A percentile compares a stretch with the other conserved stretches of the same genome.
Evolutionary conservation across 2,113 vertebrate genomes (phyloP).

Genomic region (Austrofundulus limnaeus): DNA sequence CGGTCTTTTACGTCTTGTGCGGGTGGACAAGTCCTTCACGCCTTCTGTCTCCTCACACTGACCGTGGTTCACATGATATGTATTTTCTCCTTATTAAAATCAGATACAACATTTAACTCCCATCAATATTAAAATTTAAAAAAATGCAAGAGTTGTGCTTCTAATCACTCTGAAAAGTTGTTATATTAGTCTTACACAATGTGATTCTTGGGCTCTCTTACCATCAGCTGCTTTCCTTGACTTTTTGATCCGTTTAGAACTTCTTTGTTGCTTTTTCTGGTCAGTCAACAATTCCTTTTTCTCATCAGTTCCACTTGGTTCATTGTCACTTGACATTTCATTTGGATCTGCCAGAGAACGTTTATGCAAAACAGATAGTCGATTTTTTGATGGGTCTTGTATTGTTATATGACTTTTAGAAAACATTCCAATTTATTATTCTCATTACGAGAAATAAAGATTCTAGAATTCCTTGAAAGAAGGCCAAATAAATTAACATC

Average conservation of each 20-base stretch:
- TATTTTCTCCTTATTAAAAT: constrained; percentile 25
- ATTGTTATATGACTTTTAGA: too few species aligned
- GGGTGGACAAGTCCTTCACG: constrained; percentile 1
- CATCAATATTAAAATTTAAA: background rate
- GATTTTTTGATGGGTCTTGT: too few species aligned
- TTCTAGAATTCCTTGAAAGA: too few species aligned
- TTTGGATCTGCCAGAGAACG: constrained; percentile 14
- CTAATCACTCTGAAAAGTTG: too few species aligned
- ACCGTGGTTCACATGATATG: background rate
- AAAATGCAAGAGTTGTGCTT: too few species aligned
- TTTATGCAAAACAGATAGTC: background rate
- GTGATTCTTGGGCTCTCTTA: constrained; percentile 11
- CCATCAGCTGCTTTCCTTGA: constrained; percentile 1
- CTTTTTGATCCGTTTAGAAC: constrained; percentile 8
- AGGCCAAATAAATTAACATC: too few species aligned
- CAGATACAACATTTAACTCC: background rate
- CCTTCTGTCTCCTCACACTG: constrained; percentile 21
- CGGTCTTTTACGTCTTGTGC: constrained; percentile 47
- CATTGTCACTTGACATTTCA: constrained; percentile 20
- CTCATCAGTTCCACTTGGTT: constrained; percentile 12
- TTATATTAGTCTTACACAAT: too few species aligned
- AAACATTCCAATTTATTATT: too few species aligned
- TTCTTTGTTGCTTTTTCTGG: background rate
- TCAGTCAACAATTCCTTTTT: background rate
- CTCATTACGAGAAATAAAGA: too few species aligned